These are phyloP conservation scores for Lasiommata megera DNA, from an alignment of 2,888 invertebrate genomes.

Conservation along the genomic window DNA sequence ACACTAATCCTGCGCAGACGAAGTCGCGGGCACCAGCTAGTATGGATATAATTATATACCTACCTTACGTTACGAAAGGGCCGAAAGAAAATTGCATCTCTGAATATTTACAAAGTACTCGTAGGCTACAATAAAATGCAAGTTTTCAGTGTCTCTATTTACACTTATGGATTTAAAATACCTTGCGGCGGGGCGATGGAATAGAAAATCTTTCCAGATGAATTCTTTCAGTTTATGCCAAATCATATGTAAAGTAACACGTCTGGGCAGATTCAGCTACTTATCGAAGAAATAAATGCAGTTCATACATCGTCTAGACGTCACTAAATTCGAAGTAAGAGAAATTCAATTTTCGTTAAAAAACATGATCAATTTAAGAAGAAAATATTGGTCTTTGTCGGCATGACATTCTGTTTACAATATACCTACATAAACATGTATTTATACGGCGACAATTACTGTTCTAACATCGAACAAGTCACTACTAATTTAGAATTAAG, in stretches of 20 bases:
- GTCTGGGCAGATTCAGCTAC: constrained; percentile 25
- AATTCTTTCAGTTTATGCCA: constrained; percentile 35
- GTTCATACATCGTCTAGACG: constrained; percentile 24
- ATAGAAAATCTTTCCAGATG: constrained; percentile 43
- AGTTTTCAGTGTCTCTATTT: not conserved
- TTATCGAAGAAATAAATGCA: constrained; percentile 21
- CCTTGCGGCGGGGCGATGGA: constrained; percentile 19
- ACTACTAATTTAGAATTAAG: too few species aligned
- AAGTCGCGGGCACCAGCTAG: too few species aligned
- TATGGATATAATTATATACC: too few species aligned
- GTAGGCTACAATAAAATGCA: not conserved
- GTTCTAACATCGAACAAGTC: too few species aligned
- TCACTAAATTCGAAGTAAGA: constrained; percentile 1
- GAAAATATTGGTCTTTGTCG: constrained; percentile 1
- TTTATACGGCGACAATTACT: too few species aligned
- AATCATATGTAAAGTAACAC: constrained; percentile 40
- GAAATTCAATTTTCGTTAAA: not conserved
- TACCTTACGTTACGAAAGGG: too few species aligned
- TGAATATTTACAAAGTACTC: too few species aligned
- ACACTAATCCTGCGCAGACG: too few species aligned
- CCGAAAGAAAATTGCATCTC: too few species aligned
- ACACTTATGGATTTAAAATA: not conserved
- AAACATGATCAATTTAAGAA: not conserved
- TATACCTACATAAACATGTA: not conserved
- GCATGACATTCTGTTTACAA: too few species aligned